Base-by-base conservation (phyloP, 1,140 invertebrate genomes). In the Chironomus striatipennis region DNA sequence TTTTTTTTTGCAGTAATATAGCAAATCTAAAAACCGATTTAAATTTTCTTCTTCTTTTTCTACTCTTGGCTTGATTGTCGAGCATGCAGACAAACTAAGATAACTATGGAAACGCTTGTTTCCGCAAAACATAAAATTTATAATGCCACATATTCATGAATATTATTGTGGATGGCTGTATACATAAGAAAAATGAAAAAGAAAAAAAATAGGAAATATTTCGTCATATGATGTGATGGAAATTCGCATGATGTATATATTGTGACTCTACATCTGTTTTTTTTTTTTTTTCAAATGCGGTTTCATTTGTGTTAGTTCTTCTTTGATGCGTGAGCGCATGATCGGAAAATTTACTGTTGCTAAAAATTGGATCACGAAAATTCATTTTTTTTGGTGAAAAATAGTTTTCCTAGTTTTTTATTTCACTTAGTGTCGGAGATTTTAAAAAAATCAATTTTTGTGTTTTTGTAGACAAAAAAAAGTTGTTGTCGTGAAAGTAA, bases 291-390 rank as follows among this genome's bases (percentile, higher is more conserved):
- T 34, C 5, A 34, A 34, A 34, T 34, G 24, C 24, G 24, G 24
- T 34, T 34, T 12, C 15, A n/a, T 57, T 57, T n/a, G 47, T 57
- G 47, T 57, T 57, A 57, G 47, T 57, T 34, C 24, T 5, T 34
- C 24, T 34, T 70, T 70, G 20, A 17, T 70, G 65, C 17, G 65
- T 70, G 65, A 70, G 65, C 65, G 65, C 65, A 70, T 70, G 65
- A 70, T 70, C 65, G 17, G 65, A 70, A 70, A 70, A 70, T 7
- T 70, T 70, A 70, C 20, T 70, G 65, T 21, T 70, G 20, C 17
- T 20, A 70, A 70, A 70, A 70, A 70, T 21, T 70, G 20, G 65
- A 70, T 70, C 65, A 70, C 65, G 17, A 70, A 70, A 70, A 20
- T 20, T 57, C 47, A 57, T 57, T 34, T 34, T 34, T 34, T 57